Evolutionary conservation across 2,797 vertebrate genomes (phyloP).

Genomic region (Sylvia borin): DNA sequence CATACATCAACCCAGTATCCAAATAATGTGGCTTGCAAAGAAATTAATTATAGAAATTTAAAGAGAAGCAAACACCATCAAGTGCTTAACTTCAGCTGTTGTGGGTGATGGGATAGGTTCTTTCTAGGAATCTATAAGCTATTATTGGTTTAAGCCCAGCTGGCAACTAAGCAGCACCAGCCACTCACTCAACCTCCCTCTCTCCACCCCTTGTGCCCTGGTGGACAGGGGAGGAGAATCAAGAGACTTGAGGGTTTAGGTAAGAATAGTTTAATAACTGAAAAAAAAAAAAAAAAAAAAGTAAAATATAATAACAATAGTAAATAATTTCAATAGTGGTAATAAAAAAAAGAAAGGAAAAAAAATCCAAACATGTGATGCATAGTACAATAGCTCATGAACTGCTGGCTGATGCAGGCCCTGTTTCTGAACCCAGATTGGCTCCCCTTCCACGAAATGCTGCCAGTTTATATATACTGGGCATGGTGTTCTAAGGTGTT

Average conservation of each 20-base stretch:
- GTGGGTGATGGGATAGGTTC: not conserved
- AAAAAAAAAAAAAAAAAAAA: not conserved
- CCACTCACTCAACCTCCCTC: not conserved
- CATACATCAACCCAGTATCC: not conserved
- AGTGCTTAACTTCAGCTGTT: not conserved
- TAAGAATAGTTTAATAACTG: not conserved
- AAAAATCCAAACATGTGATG: accelerated
- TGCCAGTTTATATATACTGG: not conserved
- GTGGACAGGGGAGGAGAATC: not conserved
- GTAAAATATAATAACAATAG: not conserved
- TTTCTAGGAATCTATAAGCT: not conserved
- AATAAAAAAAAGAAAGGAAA: not conserved
- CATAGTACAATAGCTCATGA: not conserved
- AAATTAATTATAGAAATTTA: not conserved
- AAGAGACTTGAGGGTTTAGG: not conserved
- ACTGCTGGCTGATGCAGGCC: not conserved
- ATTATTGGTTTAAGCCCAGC: not conserved
- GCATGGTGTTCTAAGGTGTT: not conserved
- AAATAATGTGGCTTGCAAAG: not conserved
- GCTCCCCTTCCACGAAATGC: accelerated
- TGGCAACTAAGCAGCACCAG: not conserved
- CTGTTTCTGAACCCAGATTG: not conserved
- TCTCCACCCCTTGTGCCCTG: not conserved
- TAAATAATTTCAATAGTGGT: not conserved
- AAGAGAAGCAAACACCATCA: not conserved